phyloP scores from a whole-genome alignment of 2,797 vertebrate genomes.

The Novumbra hubbsi region DNA sequence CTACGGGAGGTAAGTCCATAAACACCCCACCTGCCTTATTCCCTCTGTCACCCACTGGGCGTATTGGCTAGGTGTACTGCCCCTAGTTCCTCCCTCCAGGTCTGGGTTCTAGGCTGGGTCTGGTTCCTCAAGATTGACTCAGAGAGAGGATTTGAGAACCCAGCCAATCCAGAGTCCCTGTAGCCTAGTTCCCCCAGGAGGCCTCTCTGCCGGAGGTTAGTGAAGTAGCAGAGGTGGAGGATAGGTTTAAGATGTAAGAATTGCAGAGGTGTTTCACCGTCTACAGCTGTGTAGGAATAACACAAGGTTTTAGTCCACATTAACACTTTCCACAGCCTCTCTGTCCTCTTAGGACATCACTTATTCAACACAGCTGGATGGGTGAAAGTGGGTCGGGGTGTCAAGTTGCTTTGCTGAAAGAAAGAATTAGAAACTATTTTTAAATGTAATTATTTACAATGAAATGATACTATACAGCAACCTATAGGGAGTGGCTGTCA shows the following conservation, averaged over 20 bases:
- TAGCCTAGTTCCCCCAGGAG: neutral
- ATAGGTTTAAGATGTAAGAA: no score
- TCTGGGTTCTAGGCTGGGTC: neutral
- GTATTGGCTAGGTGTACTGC: neutral
- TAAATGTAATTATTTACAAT: no score
- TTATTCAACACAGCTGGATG: neutral
- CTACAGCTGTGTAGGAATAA: neutral
- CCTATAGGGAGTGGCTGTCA: no score
- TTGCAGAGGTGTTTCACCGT: neutral
- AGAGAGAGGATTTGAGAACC: neutral
- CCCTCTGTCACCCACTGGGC: neutral
- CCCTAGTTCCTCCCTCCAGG: neutral
- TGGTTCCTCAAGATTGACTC: neutral
- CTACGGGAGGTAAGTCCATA: constrained; percentile 87
- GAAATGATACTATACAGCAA: no score
- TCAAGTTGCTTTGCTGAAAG: neutral
- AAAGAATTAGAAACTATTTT: no score
- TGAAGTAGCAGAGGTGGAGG: neutral
- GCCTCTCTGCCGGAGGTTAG: neutral
- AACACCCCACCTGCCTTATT: neutral
- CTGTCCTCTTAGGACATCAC: no score
- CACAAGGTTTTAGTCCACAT: no score
- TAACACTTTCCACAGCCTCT: neutral
- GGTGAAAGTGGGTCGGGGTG: neutral
- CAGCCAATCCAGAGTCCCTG: neutral